Percentiles rank a stretch among this genome's conserved stretches.
phyloP scores from a whole-genome alignment of 2,888 invertebrate genomes.

The Andrena camellia region DNA sequence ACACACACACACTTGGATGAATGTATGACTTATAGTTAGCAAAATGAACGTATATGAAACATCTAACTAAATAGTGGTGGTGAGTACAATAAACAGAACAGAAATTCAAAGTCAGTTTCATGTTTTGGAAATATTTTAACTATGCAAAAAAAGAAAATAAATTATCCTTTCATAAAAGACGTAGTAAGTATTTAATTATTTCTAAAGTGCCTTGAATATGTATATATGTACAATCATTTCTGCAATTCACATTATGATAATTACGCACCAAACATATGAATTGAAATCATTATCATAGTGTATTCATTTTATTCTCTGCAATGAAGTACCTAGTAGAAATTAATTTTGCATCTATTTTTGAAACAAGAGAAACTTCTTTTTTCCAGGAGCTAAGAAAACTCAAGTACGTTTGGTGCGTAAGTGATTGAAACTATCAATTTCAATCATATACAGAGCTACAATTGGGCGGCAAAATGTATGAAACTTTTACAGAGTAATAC shows the following conservation, averaged over 20 bases:
- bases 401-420: too few species aligned
- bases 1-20: not conserved
- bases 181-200: constrained; percentile 14
- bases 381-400: too few species aligned
- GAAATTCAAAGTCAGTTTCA: constrained; percentile 9
- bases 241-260: not conserved
- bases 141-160: constrained; percentile 14
- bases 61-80: not conserved
- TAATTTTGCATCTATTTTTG: too few species aligned
- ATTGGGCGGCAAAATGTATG: not conserved
- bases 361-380: too few species aligned
- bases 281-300: not conserved
- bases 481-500: not conserved
- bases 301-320: not conserved
- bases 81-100: not conserved
- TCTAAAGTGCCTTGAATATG: constrained; percentile 7
- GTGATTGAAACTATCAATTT: not conserved
- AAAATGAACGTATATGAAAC: constrained; percentile 2
- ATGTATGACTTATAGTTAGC: not conserved
- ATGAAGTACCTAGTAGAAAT: too few species aligned
- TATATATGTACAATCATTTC: not conserved
- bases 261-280: not conserved
- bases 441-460: not conserved
- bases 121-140: constrained; percentile 8
- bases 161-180: constrained; percentile 24